These are phyloP conservation scores for Hozukius guyotensis DNA, from an alignment of 2,797 vertebrate species.

Conservation along the genomic window DNA sequence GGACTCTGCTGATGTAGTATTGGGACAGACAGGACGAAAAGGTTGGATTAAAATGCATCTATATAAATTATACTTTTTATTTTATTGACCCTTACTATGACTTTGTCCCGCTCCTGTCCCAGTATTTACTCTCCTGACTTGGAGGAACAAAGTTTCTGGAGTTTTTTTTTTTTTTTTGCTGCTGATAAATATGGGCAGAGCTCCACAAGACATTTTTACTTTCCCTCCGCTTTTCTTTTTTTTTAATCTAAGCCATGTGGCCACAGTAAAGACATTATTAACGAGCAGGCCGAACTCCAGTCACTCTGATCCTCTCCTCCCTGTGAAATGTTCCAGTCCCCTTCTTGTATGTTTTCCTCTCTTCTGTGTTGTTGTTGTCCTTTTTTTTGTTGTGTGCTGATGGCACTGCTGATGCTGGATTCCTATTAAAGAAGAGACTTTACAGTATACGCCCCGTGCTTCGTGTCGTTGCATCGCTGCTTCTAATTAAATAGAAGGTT, in stretches of 20 bases:
- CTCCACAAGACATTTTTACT: neutral
- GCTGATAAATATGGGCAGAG: neutral
- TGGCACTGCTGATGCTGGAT: conserved; percentile 77
- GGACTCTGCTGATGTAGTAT: neutral
- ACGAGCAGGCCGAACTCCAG: conserved; percentile 9
- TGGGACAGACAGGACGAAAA: neutral
- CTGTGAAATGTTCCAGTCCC: conserved; percentile 21
- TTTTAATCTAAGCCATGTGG: conserved; percentile 40
- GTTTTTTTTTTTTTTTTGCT: neutral
- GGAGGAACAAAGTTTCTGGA: conserved; percentile 1
- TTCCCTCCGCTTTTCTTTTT: neutral
- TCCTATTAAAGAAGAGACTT: conserved; percentile 80
- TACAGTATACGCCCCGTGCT: conserved; percentile 48
- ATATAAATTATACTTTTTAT: conserved; percentile 24
- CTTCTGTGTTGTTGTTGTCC: conserved; percentile 51
- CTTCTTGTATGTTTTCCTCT: conserved; percentile 31
- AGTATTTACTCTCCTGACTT: conserved; percentile 7
- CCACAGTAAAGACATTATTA: conserved; percentile 11
- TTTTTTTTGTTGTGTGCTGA: conserved; percentile 55
- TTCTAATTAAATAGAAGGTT: neutral
- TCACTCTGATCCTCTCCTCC: conserved; percentile 19
- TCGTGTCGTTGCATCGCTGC: conserved; percentile 1
- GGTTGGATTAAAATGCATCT: conserved; percentile 4
- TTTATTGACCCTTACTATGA: neutral
- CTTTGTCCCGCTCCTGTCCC: neutral